A percentile compares a stretch with the other conserved stretches of the same genome.
phyloP scores from a whole-genome alignment of 30 jellyfish, hydroid and myxozoan species.

The Aurelia aurita complex sp. Pacific region DNA sequence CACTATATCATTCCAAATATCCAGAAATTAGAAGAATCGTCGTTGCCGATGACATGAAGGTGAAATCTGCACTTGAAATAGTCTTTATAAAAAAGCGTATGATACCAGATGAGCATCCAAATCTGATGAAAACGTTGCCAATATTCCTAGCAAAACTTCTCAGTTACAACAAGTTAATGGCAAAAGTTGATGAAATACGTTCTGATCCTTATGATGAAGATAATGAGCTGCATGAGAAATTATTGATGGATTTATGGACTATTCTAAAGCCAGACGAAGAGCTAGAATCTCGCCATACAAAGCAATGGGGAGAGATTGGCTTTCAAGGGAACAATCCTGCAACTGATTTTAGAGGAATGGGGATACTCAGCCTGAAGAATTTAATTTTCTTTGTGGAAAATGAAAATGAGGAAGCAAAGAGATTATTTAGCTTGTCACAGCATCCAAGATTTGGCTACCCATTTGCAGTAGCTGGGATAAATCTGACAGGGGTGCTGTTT shows the following conservation, averaged over 20 bases:
- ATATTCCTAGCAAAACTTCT: slow-evolving; percentile 55
- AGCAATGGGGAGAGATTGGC: slow-evolving; percentile 92
- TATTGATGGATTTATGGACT: slow-evolving; percentile 60
- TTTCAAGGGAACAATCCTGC: slow-evolving; percentile 96
- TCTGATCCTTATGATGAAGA: slow-evolving; percentile 65
- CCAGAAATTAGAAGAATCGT: slow-evolving; percentile 69
- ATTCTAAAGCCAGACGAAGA: slow-evolving; percentile 62
- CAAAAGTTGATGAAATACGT: slow-evolving; percentile 61
- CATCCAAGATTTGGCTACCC: slow-evolving; percentile 92
- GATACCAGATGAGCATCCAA: slow-evolving; percentile 55
- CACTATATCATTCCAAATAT: slow-evolving; percentile 69
- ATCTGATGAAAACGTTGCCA: slow-evolving; percentile 59
- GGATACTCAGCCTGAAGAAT: slow-evolving; percentile 74
- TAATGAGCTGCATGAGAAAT: slow-evolving; percentile 67
- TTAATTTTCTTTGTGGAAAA: slow-evolving; percentile 67
- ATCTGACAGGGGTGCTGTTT: slow-evolving; percentile 72
- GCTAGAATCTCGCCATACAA: slow-evolving; percentile 60
- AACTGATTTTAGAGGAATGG: slow-evolving; percentile 96
- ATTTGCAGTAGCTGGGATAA: slow-evolving; percentile 86
- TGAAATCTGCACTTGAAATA: slow-evolving; percentile 64
- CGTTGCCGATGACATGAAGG: slow-evolving; percentile 77
- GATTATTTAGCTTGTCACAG: slow-evolving; percentile 69
- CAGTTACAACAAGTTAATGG: slow-evolving; percentile 61
- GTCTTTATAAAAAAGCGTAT: slow-evolving; percentile 67
- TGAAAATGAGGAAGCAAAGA: slow-evolving; percentile 59